Evolutionary conservation across 1,140 invertebrate genomes (phyloP), one percentile per base, ranked within the genome.

Genomic region (Samia ricini): DNA sequence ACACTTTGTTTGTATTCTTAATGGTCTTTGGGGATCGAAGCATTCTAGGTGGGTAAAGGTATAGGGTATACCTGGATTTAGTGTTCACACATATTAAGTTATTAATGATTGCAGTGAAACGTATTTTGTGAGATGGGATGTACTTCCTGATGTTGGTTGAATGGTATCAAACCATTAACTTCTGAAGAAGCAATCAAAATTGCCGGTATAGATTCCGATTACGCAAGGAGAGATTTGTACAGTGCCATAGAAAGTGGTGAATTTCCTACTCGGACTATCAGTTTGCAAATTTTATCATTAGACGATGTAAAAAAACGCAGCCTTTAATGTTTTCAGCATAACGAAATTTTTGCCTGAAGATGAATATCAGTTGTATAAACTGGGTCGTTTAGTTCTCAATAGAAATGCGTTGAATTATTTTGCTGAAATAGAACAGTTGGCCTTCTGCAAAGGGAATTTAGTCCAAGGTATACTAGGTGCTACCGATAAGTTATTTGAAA

Each of bases 401-500:
- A 91, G 93, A 64, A 97, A 97, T 84, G 95, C 96, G 0, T 92
- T 91, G 29, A 98, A 97, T 83, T 97, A 97, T 79, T 97, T 96
- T 85, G 92, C 95, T 26, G 95, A 97, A 74, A 92, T 98, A 4
- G 97, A 98, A 83, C 97, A 98, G 90, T 75, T 95, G 24, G 97
- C 96, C 12, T 98, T 97, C 79, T 93, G 93, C 77, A 96, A 96
- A 3, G 93, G 95, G 22, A 94, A 97, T 82, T 89, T 98, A 84
- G 93, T 97, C 33, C 96, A 97, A 23, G 93, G 97, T 49, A 95
- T 98, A 69, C 92, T 95, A 71, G 92, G 95, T n/a, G 95, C 94
- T 61, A 95, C 95, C 0, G 97, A 98, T 77, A 97, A 96, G 88
- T 95, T 98, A 94, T 90, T 98, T 56, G 95, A 96, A 91, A 97